Base-by-base conservation (phyloP, 2,113 vertebrate species). In the Eublepharis macularius region DNA sequence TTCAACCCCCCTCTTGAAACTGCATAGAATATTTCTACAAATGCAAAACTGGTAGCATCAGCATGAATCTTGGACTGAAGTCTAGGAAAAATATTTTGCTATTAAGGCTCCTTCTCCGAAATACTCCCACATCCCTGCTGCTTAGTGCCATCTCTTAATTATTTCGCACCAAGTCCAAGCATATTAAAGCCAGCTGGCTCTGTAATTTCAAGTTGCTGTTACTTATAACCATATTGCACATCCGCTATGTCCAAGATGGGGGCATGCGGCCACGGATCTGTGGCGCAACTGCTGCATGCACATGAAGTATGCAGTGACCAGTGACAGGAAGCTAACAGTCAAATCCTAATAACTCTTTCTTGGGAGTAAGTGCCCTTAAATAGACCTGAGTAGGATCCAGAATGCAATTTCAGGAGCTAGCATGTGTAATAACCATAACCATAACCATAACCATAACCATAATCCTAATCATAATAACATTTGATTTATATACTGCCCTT, bases 81-180 rank as follows among this genome's bases (percentile, higher is more conserved):
- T 80, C 69, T 72, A 79, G 83, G 39, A 85, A 45, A 84, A 85
- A 85, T 60, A 85, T 73, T 73, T 43, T 79, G 49, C 66, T 54
- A 85, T 80, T 70, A 79, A 80, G 24, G 19, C 16, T 72, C 66
- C 11, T 41, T 51, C 47, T 41, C 51, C 68, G 32, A 72, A 82
- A 39, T 82, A 43, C 81, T 72, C 76, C 76, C 51, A 79, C 41
- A 72, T 72, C 43, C 83, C 83, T 79, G 49, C 68, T 79, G 76
- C 39, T 78, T 54, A 34, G 39, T 78, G 75, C 36, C 32, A 70
- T 85, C 66, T 78, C 39, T 16, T 57, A 72, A 77, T 29, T 78
- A 54, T 78, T 78, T 76, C 57, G 75, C 34, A 57, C 29, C 47
- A 85, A 70, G 47, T 24, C 65, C 75, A 78, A 83, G 51, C n/a